Conservation (phyloP, 2,113 vertebrate genomes). For the Hepsetus odoe region DNA sequence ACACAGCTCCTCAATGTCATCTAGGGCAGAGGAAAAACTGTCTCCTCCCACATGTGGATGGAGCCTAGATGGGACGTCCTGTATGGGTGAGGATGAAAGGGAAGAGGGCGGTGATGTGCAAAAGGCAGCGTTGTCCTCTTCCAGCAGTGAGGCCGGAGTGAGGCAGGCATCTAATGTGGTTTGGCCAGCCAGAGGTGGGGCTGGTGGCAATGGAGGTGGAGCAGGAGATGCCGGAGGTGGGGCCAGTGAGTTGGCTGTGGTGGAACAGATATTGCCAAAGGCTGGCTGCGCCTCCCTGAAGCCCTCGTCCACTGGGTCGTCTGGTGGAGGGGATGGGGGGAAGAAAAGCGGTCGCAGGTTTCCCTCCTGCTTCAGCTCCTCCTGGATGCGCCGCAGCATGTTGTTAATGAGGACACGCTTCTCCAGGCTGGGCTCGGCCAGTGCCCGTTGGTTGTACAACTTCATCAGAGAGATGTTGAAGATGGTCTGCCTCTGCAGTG, state of each 20-base stretch:
- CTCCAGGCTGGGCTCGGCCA: slow-evolving; percentile 92
- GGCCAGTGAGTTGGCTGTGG: slow-evolving; percentile 58
- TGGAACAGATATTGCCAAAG: slow-evolving; percentile 71
- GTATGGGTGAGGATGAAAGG: slow-evolving; percentile 65
- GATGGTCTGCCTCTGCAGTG: slow-evolving; percentile 98
- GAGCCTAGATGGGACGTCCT: slow-evolving; percentile 68
- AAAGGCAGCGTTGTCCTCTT: slow-evolving; percentile 84
- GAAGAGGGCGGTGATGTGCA: slow-evolving; percentile 82
- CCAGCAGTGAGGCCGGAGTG: slow-evolving; percentile 93
- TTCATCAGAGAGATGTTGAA: slow-evolving; percentile 99
- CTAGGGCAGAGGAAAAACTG: slow-evolving; percentile 87
- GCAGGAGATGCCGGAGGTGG: slow-evolving; percentile 73
- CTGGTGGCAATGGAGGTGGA: slow-evolving; percentile 62
- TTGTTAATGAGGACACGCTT: slow-evolving; percentile 98
- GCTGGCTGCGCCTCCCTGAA: slow-evolving; percentile 86
- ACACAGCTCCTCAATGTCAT: slow-evolving; percentile 91
- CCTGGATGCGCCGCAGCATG: slow-evolving; percentile 97
- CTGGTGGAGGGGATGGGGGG: slow-evolving; percentile 79
- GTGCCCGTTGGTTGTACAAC: slow-evolving; percentile 92
- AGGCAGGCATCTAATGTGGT: slow-evolving; percentile 79
- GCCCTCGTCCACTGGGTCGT: slow-evolving; percentile 83
- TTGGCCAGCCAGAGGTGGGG: slow-evolving; percentile 47
- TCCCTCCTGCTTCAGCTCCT: slow-evolving; percentile 94
- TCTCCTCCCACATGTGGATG: slow-evolving; percentile 70
- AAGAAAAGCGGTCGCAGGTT: slow-evolving; percentile 85